A percentile compares a stretch with the other conserved stretches of the same genome.
Conservation (phyloP, 1,140 invertebrate species). For the Ganaspis sp. region DNA sequence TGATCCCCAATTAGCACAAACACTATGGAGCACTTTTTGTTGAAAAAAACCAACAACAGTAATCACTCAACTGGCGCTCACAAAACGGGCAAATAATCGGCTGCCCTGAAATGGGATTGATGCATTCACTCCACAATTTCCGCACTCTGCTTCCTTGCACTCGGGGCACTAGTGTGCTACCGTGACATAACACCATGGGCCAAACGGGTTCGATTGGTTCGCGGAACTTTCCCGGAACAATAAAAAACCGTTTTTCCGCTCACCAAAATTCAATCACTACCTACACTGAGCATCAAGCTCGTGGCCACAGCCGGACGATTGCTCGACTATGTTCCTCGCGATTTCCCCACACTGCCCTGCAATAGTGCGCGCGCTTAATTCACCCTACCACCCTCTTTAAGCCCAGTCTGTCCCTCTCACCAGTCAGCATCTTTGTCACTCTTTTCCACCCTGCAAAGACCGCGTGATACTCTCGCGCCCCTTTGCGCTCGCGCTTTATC, state of each 20-base stretch:
- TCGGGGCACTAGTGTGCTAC: conserved; percentile 57
- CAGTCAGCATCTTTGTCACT: not conserved
- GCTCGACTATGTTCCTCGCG: conserved; percentile 72
- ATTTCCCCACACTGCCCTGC: conserved; percentile 55
- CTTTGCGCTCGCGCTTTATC: not conserved
- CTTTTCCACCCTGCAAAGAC: not conserved
- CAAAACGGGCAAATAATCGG: not conserved
- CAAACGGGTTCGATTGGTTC: conserved; percentile 25
- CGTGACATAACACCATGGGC: conserved; percentile 61
- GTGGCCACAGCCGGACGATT: conserved; percentile 74
- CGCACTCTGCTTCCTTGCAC: not conserved
- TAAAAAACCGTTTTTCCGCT: conserved; percentile 58
- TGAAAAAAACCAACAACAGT: conserved; percentile 16
- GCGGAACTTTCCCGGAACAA: not conserved
- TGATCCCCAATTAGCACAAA: conserved; percentile 66
- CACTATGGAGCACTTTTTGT: conserved; percentile 57
- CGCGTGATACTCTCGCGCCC: not conserved
- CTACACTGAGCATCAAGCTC: conserved; percentile 74
- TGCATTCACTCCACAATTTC: conserved; percentile 37
- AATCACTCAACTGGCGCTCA: not conserved
- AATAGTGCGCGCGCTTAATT: conserved; percentile 46
- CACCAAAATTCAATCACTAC: conserved; percentile 72
- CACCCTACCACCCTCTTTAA: conserved; percentile 19
- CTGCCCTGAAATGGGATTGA: not conserved
- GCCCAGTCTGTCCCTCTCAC: not conserved